phyloP scores from a whole-genome alignment of 1,140 invertebrate genomes.

The Bilobella aurantiaca region DNA sequence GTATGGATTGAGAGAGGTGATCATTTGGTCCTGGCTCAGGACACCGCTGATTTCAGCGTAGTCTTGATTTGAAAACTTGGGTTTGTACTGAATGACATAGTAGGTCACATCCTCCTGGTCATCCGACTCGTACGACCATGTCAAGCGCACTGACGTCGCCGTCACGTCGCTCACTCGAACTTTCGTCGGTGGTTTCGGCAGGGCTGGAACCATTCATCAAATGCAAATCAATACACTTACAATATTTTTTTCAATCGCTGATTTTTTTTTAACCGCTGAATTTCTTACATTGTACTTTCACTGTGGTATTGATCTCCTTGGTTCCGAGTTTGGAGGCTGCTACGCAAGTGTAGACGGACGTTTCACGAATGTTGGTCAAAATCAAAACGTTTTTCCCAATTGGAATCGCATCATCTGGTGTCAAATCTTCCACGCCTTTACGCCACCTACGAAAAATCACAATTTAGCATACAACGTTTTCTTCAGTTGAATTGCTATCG shows the following conservation, averaged over 20 bases:
- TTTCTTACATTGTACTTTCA: slow-evolving; percentile 64
- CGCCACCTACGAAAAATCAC: slow-evolving; percentile 54
- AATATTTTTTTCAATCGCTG: no score
- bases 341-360: slow-evolving; percentile 87
- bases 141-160: slow-evolving; percentile 75
- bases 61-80: slow-evolving; percentile 55
- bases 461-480: neutral
- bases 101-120: slow-evolving; percentile 71
- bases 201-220: slow-evolving; percentile 46
- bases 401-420: slow-evolving; percentile 72
- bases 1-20: slow-evolving; percentile 77
- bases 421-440: slow-evolving; percentile 69
- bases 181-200: slow-evolving; percentile 76
- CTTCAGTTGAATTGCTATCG: neutral
- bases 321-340: slow-evolving; percentile 86
- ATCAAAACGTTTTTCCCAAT: slow-evolving; percentile 75
- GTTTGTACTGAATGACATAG: slow-evolving; percentile 92
- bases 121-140: slow-evolving; percentile 74
- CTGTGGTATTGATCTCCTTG: slow-evolving; percentile 71
- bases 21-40: slow-evolving; percentile 81
- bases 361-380: slow-evolving; percentile 74
- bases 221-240: neutral
- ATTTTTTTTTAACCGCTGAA: no score
- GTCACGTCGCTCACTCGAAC: slow-evolving; percentile 83
- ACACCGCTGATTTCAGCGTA: slow-evolving; percentile 68